Percentiles rank a stretch among this genome's conserved stretches.
Evolutionary conservation across 1,140 invertebrate species (phyloP).

Genomic region (Calliphora vicina): DNA sequence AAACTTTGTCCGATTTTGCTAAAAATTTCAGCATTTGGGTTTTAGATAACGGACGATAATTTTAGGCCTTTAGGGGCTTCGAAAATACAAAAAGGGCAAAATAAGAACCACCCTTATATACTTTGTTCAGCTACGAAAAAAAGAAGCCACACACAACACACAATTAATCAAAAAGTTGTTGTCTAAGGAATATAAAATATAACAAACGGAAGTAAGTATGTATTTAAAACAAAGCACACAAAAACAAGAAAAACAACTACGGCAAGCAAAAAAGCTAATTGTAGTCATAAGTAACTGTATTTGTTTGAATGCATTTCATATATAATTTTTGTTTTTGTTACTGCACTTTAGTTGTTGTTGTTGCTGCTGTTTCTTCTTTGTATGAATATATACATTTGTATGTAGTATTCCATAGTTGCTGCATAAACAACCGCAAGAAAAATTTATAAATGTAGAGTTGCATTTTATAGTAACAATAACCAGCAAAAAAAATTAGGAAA

Average conservation of each 20-base stretch:
- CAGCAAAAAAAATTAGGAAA: not conserved
- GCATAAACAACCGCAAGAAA: not conserved
- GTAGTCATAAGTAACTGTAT: not conserved
- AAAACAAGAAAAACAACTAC: not conserved
- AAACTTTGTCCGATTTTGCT: no score
- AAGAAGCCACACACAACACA: not conserved
- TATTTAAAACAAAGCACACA: not conserved
- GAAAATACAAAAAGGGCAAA: no score
- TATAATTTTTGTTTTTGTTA: not conserved
- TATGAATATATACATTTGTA: not conserved
- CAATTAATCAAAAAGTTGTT: conserved; percentile 17
- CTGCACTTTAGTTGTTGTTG: not conserved
- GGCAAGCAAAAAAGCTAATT: not conserved
- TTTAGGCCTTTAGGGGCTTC: no score
- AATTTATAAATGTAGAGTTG: not conserved
- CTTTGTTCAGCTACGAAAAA: no score
- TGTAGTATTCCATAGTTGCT: not conserved
- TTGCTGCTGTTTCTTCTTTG: not conserved
- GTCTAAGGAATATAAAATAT: conserved; percentile 14
- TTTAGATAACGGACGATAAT: no score
- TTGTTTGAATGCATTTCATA: conserved; percentile 1
- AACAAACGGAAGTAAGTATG: not conserved
- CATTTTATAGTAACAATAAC: not conserved
- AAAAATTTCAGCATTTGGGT: no score
- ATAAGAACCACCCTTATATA: no score